Percentiles rank a stretch among this genome's conserved stretches.
These are phyloP conservation scores for Sternotherus odoratus DNA, from an alignment of 2,797 vertebrate genomes.

Conservation along the genomic window DNA sequence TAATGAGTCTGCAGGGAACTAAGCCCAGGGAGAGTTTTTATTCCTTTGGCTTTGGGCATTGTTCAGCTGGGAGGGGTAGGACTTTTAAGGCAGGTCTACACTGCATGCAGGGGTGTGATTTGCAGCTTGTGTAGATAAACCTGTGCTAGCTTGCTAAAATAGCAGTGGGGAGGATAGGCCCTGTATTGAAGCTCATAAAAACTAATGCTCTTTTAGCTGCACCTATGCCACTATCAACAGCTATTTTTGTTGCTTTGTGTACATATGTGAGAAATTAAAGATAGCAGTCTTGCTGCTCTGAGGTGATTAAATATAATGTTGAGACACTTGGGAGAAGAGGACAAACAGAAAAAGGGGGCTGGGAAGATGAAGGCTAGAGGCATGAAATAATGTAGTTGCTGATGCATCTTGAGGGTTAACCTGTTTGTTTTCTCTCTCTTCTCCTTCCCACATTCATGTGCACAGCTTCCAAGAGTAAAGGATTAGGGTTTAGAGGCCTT, in stretches of 20 bases:
- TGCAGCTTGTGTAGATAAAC: no score
- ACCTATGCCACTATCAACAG: background rate
- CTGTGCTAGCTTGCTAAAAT: no score
- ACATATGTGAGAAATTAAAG: background rate
- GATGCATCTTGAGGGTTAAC: background rate
- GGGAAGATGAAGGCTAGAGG: background rate
- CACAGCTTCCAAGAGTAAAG: background rate
- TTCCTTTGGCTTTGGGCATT: no score
- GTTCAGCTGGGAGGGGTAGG: background rate
- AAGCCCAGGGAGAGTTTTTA: no score
- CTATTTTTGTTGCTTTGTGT: background rate
- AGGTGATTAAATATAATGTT: background rate
- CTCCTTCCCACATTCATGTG: background rate
- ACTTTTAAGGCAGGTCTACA: no score
- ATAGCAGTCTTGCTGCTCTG: background rate
- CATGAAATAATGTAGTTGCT: background rate
- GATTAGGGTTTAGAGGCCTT: background rate
- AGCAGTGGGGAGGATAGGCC: no score
- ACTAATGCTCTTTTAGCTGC: background rate
- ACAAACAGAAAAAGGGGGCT: background rate
- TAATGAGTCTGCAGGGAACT: no score
- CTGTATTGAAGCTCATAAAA: background rate
- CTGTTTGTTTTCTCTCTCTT: background rate
- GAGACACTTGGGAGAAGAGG: background rate
- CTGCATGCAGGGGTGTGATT: no score